Conservation (phyloP, 2,113 vertebrate genomes). For the Lepisosteus osseus region DNA sequence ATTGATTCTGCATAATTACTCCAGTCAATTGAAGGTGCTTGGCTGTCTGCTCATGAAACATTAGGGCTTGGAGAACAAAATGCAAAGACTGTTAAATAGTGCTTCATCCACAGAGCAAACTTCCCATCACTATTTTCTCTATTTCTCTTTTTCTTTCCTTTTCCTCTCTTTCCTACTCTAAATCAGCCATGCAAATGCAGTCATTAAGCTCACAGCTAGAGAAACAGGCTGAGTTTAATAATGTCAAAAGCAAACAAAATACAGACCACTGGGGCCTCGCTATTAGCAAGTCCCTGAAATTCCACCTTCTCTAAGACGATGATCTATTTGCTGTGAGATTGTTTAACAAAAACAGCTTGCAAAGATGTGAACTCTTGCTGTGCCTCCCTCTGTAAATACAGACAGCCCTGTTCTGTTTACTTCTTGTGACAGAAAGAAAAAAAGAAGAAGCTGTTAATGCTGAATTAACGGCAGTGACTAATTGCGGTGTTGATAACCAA, state of each 20-base stretch:
- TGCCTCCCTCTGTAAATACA: conserved; percentile 42
- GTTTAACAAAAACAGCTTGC: conserved; percentile 51
- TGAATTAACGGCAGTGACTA: conserved; percentile 38
- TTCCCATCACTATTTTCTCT: conserved; percentile 8
- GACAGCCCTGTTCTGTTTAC: conserved; percentile 32
- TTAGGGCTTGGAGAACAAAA: conserved; percentile 59
- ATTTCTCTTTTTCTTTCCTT: conserved; percentile 21
- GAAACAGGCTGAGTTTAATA: conserved; percentile 58
- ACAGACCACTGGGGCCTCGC: conserved; percentile 42
- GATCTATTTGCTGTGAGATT: conserved; percentile 45
- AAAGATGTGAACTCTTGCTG: conserved; percentile 56
- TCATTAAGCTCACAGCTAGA: conserved; percentile 60
- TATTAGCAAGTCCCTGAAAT: conserved; percentile 56
- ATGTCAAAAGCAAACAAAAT: conserved; percentile 62
- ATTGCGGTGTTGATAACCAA: conserved; percentile 20
- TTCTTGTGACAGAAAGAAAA: conserved; percentile 23
- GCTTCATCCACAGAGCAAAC: conserved; percentile 15
- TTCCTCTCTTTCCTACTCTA: conserved; percentile 20
- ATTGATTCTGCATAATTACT: conserved; percentile 87
- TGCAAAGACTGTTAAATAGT: conserved; percentile 45
- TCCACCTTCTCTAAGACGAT: conserved; percentile 49
- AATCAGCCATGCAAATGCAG: conserved; percentile 44
- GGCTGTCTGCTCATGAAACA: conserved; percentile 65
- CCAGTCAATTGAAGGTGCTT: conserved; percentile 59
- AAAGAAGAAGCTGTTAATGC: conserved; percentile 30